Evolutionary conservation across 1,140 invertebrate genomes (phyloP).

Genomic region (Galendromus occidentalis): DNA sequence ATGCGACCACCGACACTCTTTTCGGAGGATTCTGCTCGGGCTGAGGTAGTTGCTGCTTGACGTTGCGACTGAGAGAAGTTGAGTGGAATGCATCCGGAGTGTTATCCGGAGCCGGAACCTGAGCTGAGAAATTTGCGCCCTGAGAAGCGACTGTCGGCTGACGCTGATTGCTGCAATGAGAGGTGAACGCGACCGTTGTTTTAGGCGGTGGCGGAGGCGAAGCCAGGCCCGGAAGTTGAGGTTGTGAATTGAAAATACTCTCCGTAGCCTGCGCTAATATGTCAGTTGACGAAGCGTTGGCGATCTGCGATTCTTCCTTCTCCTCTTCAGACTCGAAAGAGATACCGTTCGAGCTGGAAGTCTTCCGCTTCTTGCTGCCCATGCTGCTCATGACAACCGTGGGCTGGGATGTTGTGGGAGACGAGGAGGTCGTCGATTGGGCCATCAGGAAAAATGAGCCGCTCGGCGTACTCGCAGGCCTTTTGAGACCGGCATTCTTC

Average conservation of each 20-base stretch:
- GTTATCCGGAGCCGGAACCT: no score
- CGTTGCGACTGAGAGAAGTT: no score
- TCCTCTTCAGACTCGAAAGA: neutral
- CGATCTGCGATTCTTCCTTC: no score
- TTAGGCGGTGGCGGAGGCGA: neutral
- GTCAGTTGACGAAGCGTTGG: neutral
- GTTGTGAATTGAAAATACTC: slow-evolving; percentile 2
- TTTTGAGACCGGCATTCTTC: neutral
- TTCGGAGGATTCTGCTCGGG: no score
- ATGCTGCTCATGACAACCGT: no score
- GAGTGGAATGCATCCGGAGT: no score
- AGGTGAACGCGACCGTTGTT: neutral
- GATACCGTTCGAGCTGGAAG: neutral
- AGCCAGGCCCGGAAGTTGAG: neutral
- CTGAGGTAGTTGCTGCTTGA: no score
- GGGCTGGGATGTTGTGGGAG: no score
- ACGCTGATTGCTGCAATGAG: neutral
- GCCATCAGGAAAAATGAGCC: neutral
- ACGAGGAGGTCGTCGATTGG: no score
- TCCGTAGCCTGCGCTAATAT: slow-evolving; percentile 7
- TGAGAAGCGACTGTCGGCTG: neutral
- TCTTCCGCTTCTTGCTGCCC: neutral
- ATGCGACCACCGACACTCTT: neutral
- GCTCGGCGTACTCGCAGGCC: slow-evolving; percentile 5
- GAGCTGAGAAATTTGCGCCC: no score